Evolutionary conservation across 2,888 invertebrate species (phyloP).

Genomic region (Exocentrus adspersus): DNA sequence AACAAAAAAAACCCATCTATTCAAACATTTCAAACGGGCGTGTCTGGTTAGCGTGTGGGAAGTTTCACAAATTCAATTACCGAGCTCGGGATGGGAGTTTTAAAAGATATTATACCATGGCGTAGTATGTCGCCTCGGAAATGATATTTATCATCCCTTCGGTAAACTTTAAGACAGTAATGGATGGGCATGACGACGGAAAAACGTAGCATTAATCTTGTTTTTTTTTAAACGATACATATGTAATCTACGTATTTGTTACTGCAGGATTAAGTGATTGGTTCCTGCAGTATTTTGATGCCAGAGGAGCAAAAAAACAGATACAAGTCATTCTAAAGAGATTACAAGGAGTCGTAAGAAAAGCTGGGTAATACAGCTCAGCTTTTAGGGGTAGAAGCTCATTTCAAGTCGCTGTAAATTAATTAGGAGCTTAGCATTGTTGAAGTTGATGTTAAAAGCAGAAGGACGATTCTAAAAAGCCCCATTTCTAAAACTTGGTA

Average conservation of each 20-base stretch:
- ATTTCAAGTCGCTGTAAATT: too few relatives aligned
- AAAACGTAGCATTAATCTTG: not conserved
- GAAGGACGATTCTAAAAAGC: too few relatives aligned
- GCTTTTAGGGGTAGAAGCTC: too few relatives aligned
- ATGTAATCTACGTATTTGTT: not conserved
- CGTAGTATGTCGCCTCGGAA: not conserved
- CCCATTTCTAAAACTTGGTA: too few relatives aligned
- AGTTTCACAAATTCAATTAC: not conserved
- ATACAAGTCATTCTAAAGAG: too few relatives aligned
- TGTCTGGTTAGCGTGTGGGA: not conserved
- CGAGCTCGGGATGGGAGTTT: not conserved
- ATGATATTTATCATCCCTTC: constrained; percentile 5
- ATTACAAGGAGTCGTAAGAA: too few relatives aligned
- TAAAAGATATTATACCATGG: not conserved
- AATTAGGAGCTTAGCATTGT: too few relatives aligned
- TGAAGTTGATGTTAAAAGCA: too few relatives aligned
- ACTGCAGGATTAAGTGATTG: too few relatives aligned
- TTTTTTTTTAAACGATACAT: not conserved
- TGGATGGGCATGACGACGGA: not conserved
- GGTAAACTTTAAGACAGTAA: not conserved
- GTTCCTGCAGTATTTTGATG: too few relatives aligned
- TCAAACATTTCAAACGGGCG: not conserved
- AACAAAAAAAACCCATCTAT: not conserved
- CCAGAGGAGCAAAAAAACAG: too few relatives aligned
- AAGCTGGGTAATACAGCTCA: too few relatives aligned